Percentiles rank a stretch among this genome's conserved stretches.
These are phyloP conservation scores for Metridium senile DNA, from an alignment of 92 coral and sea anemone genomes.

Conservation along the genomic window DNA sequence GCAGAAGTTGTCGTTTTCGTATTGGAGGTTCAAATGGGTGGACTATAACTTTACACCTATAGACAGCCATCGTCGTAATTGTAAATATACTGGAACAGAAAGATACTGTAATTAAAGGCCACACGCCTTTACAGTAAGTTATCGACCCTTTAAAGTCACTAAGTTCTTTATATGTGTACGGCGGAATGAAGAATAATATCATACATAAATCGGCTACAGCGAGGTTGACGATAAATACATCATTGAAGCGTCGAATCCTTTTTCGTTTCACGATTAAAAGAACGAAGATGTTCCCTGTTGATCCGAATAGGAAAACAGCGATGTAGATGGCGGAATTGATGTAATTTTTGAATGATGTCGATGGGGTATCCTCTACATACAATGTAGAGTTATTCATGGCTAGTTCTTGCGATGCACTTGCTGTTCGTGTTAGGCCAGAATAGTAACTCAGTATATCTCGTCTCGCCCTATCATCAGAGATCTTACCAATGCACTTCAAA, in stretches of 20 bases:
- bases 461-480: background rate
- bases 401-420: background rate
- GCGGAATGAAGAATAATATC: conserved; percentile 62
- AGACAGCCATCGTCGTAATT: conserved; percentile 63
- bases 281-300: conserved; percentile 58
- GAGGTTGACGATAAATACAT: conserved; percentile 56
- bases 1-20: conserved; percentile 29
- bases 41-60: conserved; percentile 58
- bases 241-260: conserved; percentile 52
- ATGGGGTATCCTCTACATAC: conserved; percentile 3
- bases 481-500: background rate
- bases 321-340: conserved; percentile 46
- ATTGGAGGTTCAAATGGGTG: conserved; percentile 66
- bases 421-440: background rate
- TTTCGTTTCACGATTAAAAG: conserved; percentile 53
- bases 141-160: conserved; percentile 48
- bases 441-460: background rate
- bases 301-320: conserved; percentile 53
- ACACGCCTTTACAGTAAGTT: conserved; percentile 63
- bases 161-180: conserved; percentile 49
- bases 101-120: conserved; percentile 70
- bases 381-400: conserved; percentile 54
- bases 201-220: conserved; percentile 56
- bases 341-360: conserved; percentile 24
- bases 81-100: conserved; percentile 60